phyloP scores from a whole-genome alignment of 2,888 invertebrate genomes.

The Platerodrilus igneus region DNA sequence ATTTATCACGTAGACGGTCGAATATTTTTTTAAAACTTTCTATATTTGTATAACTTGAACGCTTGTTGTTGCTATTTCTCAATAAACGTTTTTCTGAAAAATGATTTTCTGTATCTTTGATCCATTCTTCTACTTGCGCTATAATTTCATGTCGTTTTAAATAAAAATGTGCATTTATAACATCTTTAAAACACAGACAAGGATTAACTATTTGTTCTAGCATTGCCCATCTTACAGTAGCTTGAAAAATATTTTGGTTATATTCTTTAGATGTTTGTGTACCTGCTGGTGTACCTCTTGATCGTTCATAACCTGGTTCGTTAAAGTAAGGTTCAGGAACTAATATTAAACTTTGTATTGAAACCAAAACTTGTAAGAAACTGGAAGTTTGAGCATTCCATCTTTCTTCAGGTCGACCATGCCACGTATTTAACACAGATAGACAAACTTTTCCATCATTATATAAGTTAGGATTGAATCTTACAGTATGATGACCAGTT shows the following conservation, averaged over 20 bases:
- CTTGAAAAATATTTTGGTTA: slow-evolving; percentile 92
- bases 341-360: slow-evolving; percentile 87
- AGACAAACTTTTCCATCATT: slow-evolving; percentile 95
- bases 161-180: slow-evolving; percentile 92
- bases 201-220: slow-evolving; percentile 87
- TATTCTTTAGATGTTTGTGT: slow-evolving; percentile 89
- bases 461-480: slow-evolving; percentile 91
- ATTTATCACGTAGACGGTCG: slow-evolving; percentile 75
- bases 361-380: slow-evolving; percentile 88
- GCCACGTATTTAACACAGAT: slow-evolving; percentile 94
- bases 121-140: slow-evolving; percentile 85
- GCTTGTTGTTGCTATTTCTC: slow-evolving; percentile 49
- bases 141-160: slow-evolving; percentile 87
- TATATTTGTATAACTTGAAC: slow-evolving; percentile 41
- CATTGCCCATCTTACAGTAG: slow-evolving; percentile 95
- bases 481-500: slow-evolving; percentile 80
- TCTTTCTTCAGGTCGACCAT: slow-evolving; percentile 93
- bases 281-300: slow-evolving; percentile 82
- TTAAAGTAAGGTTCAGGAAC: slow-evolving; percentile 94
- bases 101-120: slow-evolving; percentile 73
- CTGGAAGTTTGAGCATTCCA: slow-evolving; percentile 96
- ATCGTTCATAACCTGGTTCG: slow-evolving; percentile 90
- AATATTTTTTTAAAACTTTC: slow-evolving; percentile 46
- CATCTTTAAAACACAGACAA: slow-evolving; percentile 88
- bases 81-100: slow-evolving; percentile 63